Evolutionary conservation across 2,888 invertebrate species (phyloP), one percentile per base, ranked within the genome.

Genomic region (Ennomos quercinarius): DNA sequence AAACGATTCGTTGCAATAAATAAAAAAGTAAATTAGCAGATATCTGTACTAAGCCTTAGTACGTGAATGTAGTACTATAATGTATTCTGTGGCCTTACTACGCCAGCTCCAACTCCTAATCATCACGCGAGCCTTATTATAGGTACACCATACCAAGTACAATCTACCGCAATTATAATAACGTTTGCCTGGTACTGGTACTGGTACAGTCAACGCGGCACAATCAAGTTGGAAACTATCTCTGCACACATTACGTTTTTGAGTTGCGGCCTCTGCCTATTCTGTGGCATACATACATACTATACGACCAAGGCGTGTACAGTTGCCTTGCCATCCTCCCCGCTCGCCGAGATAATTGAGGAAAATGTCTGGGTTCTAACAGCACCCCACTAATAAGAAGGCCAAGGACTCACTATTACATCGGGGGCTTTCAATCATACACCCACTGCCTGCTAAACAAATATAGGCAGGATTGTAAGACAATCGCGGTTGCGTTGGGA

Each of bases 341-440:
- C 44, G 40, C 54, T 59, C 51, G 40, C 47, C 39, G 43, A 56
- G 55, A 56, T 61, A 61, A 61, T 61, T 61, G 60, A 61, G 60
- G 60, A 61, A 61, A 61, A 61, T 46, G 45, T 42, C 12, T 45
- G 41, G 35, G 47, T 41, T 53, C 37, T 35, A 49, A 38, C 45
- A 17, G 41, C 47, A 39, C 51, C 38, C 60, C n/a, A 17, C 40
- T 10, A 45, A 34, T 49, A 54, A 54, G 45, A 59, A 54, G 59
- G 59, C 54, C 59, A 59, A 54, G 49, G 54, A 58, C 53, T 53
- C 34, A 46, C 49, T 34, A 39, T 27, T 40, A 45, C 40, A 12
- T 5, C n/a, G 46, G 34, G 52, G 27, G 27, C 27, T 27, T 27
- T 27, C 27, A 27, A 27, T 27, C 27, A 27, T 27, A 27, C 27